These are phyloP conservation scores for Microdon myrmicae DNA, from an alignment of 2,888 invertebrate genomes.

Conservation along the genomic window DNA sequence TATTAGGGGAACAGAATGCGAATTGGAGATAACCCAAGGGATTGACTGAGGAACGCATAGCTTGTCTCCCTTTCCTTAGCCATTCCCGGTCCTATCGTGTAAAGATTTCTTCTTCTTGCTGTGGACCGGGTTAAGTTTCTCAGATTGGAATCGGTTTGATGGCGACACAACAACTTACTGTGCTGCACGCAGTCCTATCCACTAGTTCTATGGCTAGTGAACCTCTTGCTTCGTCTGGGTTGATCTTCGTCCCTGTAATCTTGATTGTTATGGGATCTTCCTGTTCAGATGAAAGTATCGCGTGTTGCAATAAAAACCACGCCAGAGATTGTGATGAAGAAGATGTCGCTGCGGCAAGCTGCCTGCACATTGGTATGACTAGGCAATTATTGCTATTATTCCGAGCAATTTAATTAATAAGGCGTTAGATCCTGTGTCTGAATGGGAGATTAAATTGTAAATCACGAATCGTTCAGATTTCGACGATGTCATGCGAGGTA, in stretches of 20 bases:
- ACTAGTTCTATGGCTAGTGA: too few relatives aligned
- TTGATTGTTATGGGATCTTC: conserved; percentile 49
- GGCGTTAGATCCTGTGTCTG: conserved; percentile 36
- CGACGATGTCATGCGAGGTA: too few relatives aligned
- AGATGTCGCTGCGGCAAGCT: conserved; percentile 20
- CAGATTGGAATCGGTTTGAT: conserved; percentile 30
- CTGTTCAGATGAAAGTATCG: conserved; percentile 30
- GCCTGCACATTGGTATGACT: conserved; percentile 29
- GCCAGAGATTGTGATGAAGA: too few relatives aligned
- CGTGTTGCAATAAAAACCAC: conserved; percentile 23
- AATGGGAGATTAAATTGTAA: conserved; percentile 43
- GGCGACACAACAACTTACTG: conserved; percentile 38
- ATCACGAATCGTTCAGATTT: conserved; percentile 27
- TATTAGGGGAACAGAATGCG: conserved; percentile 14
- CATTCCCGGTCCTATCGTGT: conserved; percentile 1
- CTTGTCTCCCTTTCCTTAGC: neutral
- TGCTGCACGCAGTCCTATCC: conserved; percentile 26
- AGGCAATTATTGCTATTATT: conserved; percentile 46
- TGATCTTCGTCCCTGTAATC: conserved; percentile 30
- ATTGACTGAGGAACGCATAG: neutral
- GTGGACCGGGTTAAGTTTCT: conserved; percentile 14
- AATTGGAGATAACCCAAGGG: conserved; percentile 18
- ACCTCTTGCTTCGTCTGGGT: too few relatives aligned
- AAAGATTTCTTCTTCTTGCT: neutral
- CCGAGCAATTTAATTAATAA: conserved; percentile 50